Conservation (phyloP, 2,113 vertebrate species). For the Sturnira hondurensis region DNA sequence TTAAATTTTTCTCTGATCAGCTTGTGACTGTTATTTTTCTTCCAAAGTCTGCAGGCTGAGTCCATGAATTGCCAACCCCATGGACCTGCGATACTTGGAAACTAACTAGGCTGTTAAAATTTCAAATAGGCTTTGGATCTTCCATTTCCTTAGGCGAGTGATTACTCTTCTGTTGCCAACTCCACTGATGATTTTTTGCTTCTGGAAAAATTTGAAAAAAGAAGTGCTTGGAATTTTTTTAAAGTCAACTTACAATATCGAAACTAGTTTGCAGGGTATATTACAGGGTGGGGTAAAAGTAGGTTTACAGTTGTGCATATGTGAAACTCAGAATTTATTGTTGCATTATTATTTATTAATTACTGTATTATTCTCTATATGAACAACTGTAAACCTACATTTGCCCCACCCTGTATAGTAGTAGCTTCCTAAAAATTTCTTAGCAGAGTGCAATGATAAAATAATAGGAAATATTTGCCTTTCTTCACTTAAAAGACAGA, state of each 20-base stretch:
- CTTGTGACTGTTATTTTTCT: not conserved
- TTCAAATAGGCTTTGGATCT: slow-evolving; percentile 22
- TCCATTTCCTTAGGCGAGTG: slow-evolving; percentile 16
- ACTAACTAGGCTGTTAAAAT: not conserved
- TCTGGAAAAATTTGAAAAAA: slow-evolving; percentile 19
- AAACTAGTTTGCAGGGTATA: not conserved
- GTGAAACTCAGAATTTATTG: too few species aligned
- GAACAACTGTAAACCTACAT: not conserved
- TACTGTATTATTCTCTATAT: too few species aligned
- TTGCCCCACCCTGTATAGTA: not conserved
- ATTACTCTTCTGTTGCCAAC: not conserved
- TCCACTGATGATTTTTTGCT: slow-evolving; percentile 29
- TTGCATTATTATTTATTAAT: too few species aligned
- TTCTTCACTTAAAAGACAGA: not conserved
- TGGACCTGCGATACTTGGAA: slow-evolving; percentile 5
- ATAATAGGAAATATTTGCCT: not conserved
- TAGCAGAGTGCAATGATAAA: not conserved
- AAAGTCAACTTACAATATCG: not conserved
- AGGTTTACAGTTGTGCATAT: not conserved
- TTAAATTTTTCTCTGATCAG: not conserved
- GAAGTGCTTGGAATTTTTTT: not conserved
- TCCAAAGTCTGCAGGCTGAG: not conserved
- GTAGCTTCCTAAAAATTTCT: not conserved
- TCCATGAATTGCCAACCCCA: not conserved
- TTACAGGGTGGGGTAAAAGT: not conserved